A percentile compares a stretch with the other conserved stretches of the same genome.
Conservation (phyloP, 2,113 vertebrate genomes). For the Mesoclemmys tuberculata region DNA sequence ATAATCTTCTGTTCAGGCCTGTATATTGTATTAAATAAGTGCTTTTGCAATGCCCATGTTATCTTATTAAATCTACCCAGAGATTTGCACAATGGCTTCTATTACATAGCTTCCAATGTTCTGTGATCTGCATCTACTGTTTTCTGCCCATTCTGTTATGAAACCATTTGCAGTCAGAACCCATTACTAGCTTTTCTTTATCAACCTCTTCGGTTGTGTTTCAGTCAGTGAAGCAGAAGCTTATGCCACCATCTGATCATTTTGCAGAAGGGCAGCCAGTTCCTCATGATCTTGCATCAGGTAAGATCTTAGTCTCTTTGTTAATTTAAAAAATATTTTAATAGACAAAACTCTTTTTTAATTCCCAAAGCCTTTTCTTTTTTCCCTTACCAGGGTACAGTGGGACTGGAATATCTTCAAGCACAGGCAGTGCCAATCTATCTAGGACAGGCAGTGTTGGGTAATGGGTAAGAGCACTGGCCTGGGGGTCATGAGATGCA, state of each 20-base stretch:
- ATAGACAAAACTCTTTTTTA: neutral
- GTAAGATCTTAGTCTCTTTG: neutral
- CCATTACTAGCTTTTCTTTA: neutral
- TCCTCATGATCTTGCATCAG: neutral
- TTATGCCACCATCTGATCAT: neutral
- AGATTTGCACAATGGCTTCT: neutral
- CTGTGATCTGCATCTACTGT: neutral
- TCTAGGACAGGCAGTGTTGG: neutral
- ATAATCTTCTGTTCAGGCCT: neutral
- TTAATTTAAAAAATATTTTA: neutral
- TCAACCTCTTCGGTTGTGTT: neutral
- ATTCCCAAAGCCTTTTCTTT: neutral
- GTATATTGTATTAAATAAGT: neutral
- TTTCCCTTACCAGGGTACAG: fast-evolving
- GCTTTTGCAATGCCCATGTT: neutral
- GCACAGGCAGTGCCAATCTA: too few relatives aligned
- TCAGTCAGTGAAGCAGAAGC: neutral
- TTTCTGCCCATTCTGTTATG: neutral
- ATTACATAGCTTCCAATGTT: neutral
- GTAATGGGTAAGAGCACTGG: neutral
- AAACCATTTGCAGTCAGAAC: neutral
- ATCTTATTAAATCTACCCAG: neutral
- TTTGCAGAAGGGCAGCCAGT: neutral
- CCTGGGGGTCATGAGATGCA: neutral
- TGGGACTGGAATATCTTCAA: neutral